Evolutionary conservation across 2,888 invertebrate genomes (phyloP).

Genomic region (Cyaniris semiargus): DNA sequence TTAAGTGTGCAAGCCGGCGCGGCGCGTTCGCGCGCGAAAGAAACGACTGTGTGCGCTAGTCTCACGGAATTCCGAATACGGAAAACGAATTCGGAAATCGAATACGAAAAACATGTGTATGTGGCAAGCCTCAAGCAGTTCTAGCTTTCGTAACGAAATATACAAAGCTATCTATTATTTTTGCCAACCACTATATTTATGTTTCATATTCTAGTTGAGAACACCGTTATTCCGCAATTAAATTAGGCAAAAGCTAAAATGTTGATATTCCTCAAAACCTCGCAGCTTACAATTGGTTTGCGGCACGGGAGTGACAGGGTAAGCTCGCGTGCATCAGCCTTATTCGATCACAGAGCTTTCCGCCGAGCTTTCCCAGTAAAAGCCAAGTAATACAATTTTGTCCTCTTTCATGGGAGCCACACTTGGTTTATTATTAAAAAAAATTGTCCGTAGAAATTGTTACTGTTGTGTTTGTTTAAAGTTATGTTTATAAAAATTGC

Average conservation of each 20-base stretch:
- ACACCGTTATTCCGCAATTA: not conserved
- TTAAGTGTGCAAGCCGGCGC: no score
- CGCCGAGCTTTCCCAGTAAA: not conserved
- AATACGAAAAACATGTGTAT: no score
- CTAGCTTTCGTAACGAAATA: no score
- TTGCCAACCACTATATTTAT: no score
- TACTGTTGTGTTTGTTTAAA: not conserved
- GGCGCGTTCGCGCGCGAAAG: no score
- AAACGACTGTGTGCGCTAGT: no score
- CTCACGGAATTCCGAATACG: no score
- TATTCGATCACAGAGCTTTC: conserved; percentile 19
- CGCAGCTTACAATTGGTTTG: conserved; percentile 16
- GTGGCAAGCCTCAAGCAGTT: no score
- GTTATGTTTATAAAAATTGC: not conserved
- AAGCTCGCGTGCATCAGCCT: conserved; percentile 9
- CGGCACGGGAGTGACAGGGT: conserved; percentile 10
- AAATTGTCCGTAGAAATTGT: not conserved
- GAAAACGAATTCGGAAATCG: no score
- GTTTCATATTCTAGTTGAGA: not conserved
- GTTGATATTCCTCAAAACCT: conserved; percentile 17
- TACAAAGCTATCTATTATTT: no score
- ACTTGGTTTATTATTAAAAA: not conserved
- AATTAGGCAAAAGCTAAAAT: not conserved
- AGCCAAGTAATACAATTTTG: conserved; percentile 5
- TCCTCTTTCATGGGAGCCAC: not conserved